phyloP scores from a whole-genome alignment of 2,797 vertebrate species.

The Notamacropus eugenii region DNA sequence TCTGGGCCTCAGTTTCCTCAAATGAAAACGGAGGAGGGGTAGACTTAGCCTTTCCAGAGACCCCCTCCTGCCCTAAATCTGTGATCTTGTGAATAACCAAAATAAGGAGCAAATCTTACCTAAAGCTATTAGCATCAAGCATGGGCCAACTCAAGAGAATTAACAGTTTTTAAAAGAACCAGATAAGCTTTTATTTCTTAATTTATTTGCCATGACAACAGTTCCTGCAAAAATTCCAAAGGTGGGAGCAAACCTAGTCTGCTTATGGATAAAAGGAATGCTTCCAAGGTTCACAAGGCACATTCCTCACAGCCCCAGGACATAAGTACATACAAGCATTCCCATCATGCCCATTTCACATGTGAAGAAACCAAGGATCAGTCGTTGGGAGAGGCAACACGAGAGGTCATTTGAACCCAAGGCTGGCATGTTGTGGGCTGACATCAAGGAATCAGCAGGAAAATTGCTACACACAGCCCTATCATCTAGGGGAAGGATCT shows the following conservation, averaged over 20 bases:
- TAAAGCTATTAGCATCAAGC: neutral
- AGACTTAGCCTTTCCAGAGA: neutral
- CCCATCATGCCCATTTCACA: neutral
- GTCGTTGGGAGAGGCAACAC: neutral
- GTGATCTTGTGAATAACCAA: neutral
- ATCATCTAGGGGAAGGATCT: neutral
- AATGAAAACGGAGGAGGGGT: neutral
- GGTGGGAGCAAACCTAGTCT: neutral
- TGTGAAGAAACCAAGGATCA: slow-evolving; percentile 17
- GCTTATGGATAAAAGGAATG: neutral
- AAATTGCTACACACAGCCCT: too few species aligned
- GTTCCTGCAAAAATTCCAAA: neutral
- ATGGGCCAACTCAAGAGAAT: neutral
- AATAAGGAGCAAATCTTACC: neutral
- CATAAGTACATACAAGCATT: neutral
- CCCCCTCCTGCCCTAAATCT: neutral
- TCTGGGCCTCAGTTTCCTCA: neutral
- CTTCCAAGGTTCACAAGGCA: neutral
- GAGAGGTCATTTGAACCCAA: neutral
- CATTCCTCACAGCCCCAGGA: neutral
- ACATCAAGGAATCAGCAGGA: neutral
- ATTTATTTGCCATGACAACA: neutral
- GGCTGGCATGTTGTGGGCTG: neutral
- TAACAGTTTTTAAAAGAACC: neutral
- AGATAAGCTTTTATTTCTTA: neutral